Percentiles rank a stretch among this genome's conserved stretches.
Evolutionary conservation across 2,113 vertebrate genomes (phyloP).

Genomic region (Protobothrops flavoviridis): DNA sequence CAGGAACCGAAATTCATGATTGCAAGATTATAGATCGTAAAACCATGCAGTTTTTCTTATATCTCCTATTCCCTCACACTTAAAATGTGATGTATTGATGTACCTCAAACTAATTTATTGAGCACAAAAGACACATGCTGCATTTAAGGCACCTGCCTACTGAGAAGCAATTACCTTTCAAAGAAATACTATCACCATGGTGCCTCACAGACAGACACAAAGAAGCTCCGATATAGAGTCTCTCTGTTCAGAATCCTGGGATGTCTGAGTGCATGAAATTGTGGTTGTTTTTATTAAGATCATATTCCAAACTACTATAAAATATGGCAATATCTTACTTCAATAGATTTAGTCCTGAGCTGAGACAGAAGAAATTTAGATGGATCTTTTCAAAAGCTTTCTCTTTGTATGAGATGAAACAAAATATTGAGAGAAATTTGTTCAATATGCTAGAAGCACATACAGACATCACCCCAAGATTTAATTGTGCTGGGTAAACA

Average conservation of each 20-base stretch:
- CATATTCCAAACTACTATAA: neutral
- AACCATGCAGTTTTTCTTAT: neutral
- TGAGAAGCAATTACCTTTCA: neutral
- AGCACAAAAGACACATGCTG: neutral
- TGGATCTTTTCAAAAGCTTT: neutral
- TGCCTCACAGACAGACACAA: neutral
- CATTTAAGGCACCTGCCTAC: neutral
- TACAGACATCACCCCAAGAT: neutral
- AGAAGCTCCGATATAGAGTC: neutral
- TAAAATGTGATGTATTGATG: neutral
- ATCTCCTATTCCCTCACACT: neutral
- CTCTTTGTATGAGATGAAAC: neutral
- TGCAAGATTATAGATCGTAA: neutral
- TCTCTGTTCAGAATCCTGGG: neutral
- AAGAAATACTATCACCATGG: neutral
- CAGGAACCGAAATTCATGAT: neutral
- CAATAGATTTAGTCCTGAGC: neutral
- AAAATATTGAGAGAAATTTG: neutral
- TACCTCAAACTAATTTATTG: neutral
- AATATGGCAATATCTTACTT: neutral
- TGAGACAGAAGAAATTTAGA: neutral
- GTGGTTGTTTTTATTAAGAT: neutral
- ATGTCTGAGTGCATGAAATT: neutral
- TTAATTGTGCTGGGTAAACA: neutral
- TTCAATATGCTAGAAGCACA: neutral